phyloP scores from a whole-genome alignment of 30 jellyfish, hydroid and myxozoan genomes.

The Hydractinia echinata region DNA sequence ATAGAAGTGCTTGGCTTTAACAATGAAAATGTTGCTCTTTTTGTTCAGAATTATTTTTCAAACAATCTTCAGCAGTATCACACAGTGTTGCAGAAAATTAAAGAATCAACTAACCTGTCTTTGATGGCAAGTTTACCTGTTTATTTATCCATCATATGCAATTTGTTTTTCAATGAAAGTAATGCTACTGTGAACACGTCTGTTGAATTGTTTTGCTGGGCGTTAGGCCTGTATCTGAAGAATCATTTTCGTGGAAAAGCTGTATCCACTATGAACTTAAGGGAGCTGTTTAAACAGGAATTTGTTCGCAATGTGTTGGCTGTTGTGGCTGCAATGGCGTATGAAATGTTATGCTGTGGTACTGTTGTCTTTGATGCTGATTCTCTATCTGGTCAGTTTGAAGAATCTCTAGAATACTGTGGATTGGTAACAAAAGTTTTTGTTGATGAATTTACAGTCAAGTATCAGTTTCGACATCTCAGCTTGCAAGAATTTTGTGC shows the following conservation, averaged over 20 bases:
- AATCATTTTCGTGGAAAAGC: background rate
- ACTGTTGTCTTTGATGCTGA: background rate
- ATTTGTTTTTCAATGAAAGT: background rate
- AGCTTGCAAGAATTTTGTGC: constrained; percentile 15
- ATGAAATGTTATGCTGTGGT: background rate
- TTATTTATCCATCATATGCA: background rate
- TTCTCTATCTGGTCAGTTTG: background rate
- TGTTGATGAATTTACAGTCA: background rate
- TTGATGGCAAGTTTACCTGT: constrained; percentile 9
- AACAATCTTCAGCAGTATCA: background rate
- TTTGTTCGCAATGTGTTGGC: background rate
- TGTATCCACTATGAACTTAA: background rate
- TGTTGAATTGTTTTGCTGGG: background rate
- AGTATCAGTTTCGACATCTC: constrained; percentile 1
- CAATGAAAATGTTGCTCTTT: background rate
- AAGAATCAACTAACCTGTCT: background rate
- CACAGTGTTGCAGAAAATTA: background rate
- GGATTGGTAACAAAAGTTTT: background rate
- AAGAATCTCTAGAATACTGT: background rate
- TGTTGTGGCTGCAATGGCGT: background rate
- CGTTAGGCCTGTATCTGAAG: constrained; percentile 2
- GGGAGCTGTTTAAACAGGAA: background rate
- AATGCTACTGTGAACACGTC: background rate
- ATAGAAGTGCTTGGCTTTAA: background rate
- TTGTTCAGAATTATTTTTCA: background rate